phyloP scores from a whole-genome alignment of 2,888 invertebrate species.

The Busseola fusca region DNA sequence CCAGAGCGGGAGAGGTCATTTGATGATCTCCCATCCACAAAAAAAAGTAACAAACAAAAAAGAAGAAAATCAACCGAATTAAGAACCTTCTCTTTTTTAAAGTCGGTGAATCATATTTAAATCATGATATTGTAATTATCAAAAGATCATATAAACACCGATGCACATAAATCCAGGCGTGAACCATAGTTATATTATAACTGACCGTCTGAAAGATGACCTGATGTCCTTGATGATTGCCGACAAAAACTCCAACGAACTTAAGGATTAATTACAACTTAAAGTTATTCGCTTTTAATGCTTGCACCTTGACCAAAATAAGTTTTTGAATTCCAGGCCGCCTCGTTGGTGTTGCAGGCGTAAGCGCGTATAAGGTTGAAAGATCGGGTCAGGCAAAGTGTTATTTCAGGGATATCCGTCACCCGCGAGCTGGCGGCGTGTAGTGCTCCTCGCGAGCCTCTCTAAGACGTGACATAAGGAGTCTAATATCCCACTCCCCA shows the following conservation, averaged over 20 bases:
- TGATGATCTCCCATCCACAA: too few species aligned
- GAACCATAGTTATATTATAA: slow-evolving; percentile 8
- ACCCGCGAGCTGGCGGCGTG: too few species aligned
- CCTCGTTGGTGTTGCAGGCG: background rate
- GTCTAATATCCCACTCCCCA: too few species aligned
- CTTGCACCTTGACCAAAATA: slow-evolving; percentile 53
- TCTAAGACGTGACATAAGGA: too few species aligned
- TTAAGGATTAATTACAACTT: slow-evolving; percentile 42
- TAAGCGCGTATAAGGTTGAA: background rate
- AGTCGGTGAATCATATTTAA: background rate
- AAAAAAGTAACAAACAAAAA: too few species aligned
- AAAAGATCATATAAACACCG: slow-evolving; percentile 14
- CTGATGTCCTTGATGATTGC: slow-evolving; percentile 46
- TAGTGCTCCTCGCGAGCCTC: too few species aligned
- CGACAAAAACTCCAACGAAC: slow-evolving; percentile 25
- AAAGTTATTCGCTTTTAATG: slow-evolving; percentile 21
- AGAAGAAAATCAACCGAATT: background rate
- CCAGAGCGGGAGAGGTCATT: too few species aligned
- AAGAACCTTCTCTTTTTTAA: background rate
- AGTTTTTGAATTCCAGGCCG: slow-evolving; percentile 24
- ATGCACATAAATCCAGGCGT: background rate
- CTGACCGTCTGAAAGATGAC: slow-evolving; percentile 36
- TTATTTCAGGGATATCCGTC: background rate
- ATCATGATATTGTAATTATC: background rate
- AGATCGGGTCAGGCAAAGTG: background rate